Evolutionary conservation across 2,888 invertebrate species (phyloP).

Genomic region (Stegana nigrithorax): DNA sequence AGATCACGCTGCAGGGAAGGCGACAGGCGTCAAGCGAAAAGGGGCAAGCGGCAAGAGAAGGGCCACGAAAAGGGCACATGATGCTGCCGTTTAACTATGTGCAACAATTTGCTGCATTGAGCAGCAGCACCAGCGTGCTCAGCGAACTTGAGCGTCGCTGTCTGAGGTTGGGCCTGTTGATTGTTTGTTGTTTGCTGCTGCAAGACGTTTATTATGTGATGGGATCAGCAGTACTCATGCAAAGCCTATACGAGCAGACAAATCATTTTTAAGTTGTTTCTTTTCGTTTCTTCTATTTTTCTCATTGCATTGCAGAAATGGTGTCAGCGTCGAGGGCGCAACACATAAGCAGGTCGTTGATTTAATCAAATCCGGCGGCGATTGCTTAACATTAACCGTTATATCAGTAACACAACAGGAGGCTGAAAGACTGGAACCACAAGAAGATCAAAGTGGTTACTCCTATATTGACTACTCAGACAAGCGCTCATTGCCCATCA

Average conservation of each 20-base stretch:
- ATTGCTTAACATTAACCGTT: conserved; percentile 94
- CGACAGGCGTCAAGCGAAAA: too few species aligned
- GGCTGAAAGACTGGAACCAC: conserved; percentile 85
- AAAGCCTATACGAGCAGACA: neutral
- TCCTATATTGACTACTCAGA: conserved; percentile 92
- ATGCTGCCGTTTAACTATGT: conserved; percentile 64
- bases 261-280: neutral
- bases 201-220: too few species aligned
- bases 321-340: conserved; percentile 98
- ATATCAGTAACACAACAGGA: conserved; percentile 93
- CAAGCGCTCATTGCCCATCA: conserved; percentile 86
- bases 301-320: conserved; percentile 75
- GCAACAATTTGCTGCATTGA: conserved; percentile 54
- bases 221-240: too few species aligned
- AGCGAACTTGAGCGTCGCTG: conserved; percentile 48
- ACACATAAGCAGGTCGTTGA: conserved; percentile 99
- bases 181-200: too few species aligned
- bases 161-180: conserved; percentile 41
- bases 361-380: conserved; percentile 98
- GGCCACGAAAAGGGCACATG: too few species aligned
- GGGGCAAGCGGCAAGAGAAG: too few species aligned
- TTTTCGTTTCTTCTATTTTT: neutral
- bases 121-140: conserved; percentile 34
- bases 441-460: conserved; percentile 83
- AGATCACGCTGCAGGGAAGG: too few species aligned